Evolutionary conservation across 2,113 vertebrate genomes (phyloP).

Genomic region (Syngnathus floridae): DNA sequence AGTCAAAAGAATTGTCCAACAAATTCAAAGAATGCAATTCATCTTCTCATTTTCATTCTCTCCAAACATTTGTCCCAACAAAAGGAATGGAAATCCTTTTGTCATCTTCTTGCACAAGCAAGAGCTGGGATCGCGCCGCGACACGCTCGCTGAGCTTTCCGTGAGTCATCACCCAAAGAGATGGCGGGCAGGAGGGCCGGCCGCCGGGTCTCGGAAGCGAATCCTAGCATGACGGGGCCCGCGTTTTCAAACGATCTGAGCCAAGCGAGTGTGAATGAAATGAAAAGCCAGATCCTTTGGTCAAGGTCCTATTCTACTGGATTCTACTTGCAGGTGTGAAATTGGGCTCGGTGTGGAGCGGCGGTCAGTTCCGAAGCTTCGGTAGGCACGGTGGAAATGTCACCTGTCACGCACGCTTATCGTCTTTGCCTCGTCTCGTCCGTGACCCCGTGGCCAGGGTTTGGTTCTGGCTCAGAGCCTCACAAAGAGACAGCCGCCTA

Average conservation of each 20-base stretch:
- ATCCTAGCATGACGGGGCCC: constrained; percentile 24
- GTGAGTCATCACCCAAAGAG: constrained; percentile 29
- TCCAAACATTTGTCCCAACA: too few relatives aligned
- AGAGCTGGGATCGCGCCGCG: constrained; percentile 2
- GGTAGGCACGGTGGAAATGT: constrained; percentile 55
- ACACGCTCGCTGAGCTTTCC: constrained; percentile 26
- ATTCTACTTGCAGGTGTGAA: constrained; percentile 10
- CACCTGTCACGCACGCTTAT: constrained; percentile 61
- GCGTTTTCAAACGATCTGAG: too few relatives aligned
- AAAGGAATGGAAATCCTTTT: background rate
- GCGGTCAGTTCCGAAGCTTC: constrained; percentile 53
- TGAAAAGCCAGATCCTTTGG: constrained; percentile 10
- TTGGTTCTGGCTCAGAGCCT: background rate
- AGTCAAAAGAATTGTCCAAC: background rate
- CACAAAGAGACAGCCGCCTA: constrained; percentile 1
- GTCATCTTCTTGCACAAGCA: background rate
- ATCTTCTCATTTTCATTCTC: too few relatives aligned
- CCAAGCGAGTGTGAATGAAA: constrained; percentile 15
- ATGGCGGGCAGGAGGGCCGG: background rate
- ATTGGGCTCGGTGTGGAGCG: constrained; percentile 52
- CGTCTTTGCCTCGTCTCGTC: constrained; percentile 38
- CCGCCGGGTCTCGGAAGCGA: constrained; percentile 27
- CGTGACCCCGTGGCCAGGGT: constrained; percentile 19
- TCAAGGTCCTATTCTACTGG: background rate
- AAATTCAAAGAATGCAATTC: too few relatives aligned